Conservation (phyloP, 2,797 vertebrate genomes). For the Sebastes jordani region DNA sequence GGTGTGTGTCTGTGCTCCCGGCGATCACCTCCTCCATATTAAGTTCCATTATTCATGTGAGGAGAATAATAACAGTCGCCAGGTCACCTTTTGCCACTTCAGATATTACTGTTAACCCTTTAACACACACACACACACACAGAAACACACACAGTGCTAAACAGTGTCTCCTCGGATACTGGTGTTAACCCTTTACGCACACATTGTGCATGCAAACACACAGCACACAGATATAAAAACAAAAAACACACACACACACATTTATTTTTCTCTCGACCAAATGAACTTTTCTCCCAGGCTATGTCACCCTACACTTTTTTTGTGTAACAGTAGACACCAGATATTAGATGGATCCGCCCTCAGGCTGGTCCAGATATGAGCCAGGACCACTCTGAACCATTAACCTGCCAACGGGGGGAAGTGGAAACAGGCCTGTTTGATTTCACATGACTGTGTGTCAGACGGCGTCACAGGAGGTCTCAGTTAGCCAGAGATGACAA, state of each 20-base stretch:
- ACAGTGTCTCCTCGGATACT: constrained; percentile 17
- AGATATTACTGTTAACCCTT: constrained; percentile 78
- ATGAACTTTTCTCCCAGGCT: not conserved
- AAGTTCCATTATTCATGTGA: constrained; percentile 83
- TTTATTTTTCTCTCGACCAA: not conserved
- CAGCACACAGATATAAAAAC: not conserved
- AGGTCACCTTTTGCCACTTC: constrained; percentile 61
- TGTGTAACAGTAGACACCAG: constrained; percentile 34
- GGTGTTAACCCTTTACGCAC: constrained; percentile 9
- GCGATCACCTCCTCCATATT: constrained; percentile 75
- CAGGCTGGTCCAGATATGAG: constrained; percentile 54
- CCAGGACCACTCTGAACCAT: constrained; percentile 30
- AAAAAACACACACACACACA: not conserved
- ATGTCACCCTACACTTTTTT: constrained; percentile 6
- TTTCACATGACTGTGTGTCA: constrained; percentile 49
- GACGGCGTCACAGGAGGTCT: constrained; percentile 56
- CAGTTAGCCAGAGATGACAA: constrained; percentile 59
- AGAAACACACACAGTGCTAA: constrained; percentile 22
- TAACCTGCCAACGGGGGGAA: constrained; percentile 35
- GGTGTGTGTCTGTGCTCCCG: constrained; percentile 44
- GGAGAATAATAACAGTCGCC: constrained; percentile 72
- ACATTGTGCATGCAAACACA: not conserved
- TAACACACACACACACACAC: not conserved
- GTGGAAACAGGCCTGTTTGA: constrained; percentile 48
- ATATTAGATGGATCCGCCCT: constrained; percentile 54